These are phyloP conservation scores for Oreohelix idahoensis DNA, from an alignment of 1,140 invertebrate genomes.

Conservation along the genomic window DNA sequence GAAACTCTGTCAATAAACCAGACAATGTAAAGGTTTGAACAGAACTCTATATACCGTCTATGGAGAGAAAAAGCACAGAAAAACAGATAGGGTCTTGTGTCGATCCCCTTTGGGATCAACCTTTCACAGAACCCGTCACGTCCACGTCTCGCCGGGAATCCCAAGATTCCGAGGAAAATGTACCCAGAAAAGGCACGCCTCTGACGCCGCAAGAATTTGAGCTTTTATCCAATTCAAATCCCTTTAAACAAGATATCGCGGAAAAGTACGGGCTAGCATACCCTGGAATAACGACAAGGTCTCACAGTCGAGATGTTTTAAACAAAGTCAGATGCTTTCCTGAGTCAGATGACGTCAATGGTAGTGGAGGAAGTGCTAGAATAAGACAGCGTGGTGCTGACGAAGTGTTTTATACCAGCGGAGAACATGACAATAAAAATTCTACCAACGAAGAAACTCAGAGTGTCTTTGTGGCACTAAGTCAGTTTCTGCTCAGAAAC, in stretches of 20 bases:
- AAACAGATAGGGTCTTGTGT: neutral
- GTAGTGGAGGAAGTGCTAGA: neutral
- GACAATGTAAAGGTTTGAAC: neutral
- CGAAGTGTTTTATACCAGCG: neutral
- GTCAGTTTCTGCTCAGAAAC: constrained; percentile 11
- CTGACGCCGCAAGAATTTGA: constrained; percentile 38
- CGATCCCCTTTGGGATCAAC: neutral
- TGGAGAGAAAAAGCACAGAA: neutral
- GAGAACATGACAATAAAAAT: neutral
- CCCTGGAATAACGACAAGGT: constrained; percentile 20
- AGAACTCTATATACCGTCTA: neutral
- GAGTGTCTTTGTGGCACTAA: constrained; percentile 8
- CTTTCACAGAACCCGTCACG: neutral
- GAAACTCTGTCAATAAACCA: neutral
- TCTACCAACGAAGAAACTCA: neutral
- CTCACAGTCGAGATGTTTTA: neutral
- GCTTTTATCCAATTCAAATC: constrained; percentile 31
- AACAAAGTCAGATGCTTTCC: neutral
- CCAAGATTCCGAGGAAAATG: neutral
- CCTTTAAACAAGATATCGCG: constrained; percentile 39
- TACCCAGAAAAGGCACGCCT: constrained; percentile 5
- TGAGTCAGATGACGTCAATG: neutral
- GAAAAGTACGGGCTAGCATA: constrained; percentile 35
- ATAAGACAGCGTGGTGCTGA: neutral
- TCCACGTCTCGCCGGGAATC: neutral